Base-by-base conservation (phyloP, 2,113 vertebrate species). In the Cyprinus carpio region DNA sequence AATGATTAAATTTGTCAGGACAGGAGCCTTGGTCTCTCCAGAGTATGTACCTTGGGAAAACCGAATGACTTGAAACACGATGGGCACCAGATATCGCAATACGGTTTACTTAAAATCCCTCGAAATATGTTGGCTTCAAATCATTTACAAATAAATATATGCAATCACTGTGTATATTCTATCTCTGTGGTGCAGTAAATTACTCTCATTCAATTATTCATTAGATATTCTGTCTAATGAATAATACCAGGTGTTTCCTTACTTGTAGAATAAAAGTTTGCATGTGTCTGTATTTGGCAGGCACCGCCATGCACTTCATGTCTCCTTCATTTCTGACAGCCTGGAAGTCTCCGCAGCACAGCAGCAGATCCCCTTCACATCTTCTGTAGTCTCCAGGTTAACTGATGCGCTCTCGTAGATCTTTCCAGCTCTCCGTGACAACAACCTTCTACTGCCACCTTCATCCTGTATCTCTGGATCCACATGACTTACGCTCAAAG, bases 201-300 rank as follows among this genome's bases (percentile, higher is more conserved):
- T 62, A 13, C 25, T 62, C 60, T 27, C 4, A 62, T 13, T 62
- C 3, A 16, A n/a, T n/a, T n/a, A n/a, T 51, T 16, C 4, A 51
- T 51, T 5, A 15, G 13, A 51, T 16, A 5, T 13, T n/a, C 3
- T 5, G 13, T 51, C 49, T 51, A 16, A 8, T 51, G 4, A 67
- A 18, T 1, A 31, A 31, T 31, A 1, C 8, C 72, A 18, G n/a
- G 6, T 1, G 72, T 49, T 27, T 16, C 82, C 95, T 95, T 79
- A 99, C 97, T 97, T 96, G 93, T 98, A 97, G 91, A 99, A 99
- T n/a, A n/a, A n/a, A n/a, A 12, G 95, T 96, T 93, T 99, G 96
- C 97, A 99, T 99, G n/a, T 92, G 94, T 80, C 96, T 95, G 92
- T 99, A 99, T 89, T 98, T 98, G 74, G 91, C 90, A 0, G 98